phyloP scores from a whole-genome alignment of 2,797 vertebrate species.

The Lithobates pipiens region DNA sequence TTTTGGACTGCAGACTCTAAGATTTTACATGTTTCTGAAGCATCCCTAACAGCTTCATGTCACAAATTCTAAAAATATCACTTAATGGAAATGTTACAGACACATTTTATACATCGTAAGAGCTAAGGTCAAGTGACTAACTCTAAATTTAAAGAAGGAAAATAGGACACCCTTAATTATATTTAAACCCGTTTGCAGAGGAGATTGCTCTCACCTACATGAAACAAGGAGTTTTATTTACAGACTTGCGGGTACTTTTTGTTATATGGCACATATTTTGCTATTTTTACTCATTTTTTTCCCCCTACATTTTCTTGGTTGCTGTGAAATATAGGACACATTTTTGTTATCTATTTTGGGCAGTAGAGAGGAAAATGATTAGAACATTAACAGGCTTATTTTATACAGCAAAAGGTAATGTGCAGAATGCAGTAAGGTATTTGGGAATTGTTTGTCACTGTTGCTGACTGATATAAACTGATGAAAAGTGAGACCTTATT shows the following conservation, averaged over 20 bases:
- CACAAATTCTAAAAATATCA: slow-evolving; percentile 42
- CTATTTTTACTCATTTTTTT: slow-evolving; percentile 2
- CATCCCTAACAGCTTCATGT: slow-evolving; percentile 30
- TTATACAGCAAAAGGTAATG: neutral
- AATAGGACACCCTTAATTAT: slow-evolving; percentile 26
- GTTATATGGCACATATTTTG: neutral
- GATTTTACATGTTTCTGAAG: slow-evolving; percentile 31
- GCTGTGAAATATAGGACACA: neutral
- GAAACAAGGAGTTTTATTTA: slow-evolving; percentile 7
- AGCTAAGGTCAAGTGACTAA: slow-evolving; percentile 32
- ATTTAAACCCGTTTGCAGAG: slow-evolving; percentile 10
- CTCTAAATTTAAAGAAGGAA: slow-evolving; percentile 22
- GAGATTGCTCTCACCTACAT: neutral
- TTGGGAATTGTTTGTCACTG: neutral
- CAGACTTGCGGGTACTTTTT: neutral
- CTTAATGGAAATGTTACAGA: slow-evolving; percentile 41
- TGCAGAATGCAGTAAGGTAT: neutral
- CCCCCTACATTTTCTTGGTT: neutral
- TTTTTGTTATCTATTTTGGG: neutral
- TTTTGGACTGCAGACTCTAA: slow-evolving; percentile 21
- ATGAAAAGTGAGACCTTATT: neutral
- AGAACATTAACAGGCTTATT: neutral
- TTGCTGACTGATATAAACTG: neutral
- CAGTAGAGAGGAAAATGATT: neutral
- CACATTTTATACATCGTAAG: slow-evolving; percentile 23